These are phyloP conservation scores for Solenodon paradoxus DNA, from an alignment of 2,113 vertebrate genomes.

Conservation along the genomic window DNA sequence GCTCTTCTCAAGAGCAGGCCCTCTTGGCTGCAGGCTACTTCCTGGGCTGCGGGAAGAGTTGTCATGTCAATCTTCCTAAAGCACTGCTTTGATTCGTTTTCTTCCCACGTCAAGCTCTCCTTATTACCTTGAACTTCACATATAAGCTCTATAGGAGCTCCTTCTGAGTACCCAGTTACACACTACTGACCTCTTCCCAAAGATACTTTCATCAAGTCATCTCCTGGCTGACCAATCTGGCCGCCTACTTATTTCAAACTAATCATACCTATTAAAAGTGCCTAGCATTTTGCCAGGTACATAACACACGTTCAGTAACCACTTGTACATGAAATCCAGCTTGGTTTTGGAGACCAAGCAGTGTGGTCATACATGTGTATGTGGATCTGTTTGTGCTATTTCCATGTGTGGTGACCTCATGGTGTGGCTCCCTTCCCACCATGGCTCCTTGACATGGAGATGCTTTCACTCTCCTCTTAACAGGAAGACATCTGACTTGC, in stretches of 20 bases:
- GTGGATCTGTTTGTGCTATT: background rate
- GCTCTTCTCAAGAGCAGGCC: background rate
- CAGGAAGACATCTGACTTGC: background rate
- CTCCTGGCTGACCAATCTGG: background rate
- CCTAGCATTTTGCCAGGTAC: background rate
- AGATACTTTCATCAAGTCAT: background rate
- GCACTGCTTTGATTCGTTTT: background rate
- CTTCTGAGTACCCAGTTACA: background rate
- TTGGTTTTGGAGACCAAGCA: background rate
- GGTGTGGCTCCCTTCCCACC: background rate
- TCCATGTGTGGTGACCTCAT: background rate
- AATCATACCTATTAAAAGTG: background rate
- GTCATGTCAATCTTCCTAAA: background rate
- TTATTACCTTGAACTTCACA: background rate
- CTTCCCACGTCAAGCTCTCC: background rate
- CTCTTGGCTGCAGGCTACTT: background rate
- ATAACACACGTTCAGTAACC: background rate
- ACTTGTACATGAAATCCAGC: background rate
- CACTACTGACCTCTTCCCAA: background rate
- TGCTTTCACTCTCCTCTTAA: background rate
- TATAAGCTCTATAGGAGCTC: background rate
- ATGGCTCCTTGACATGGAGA: background rate
- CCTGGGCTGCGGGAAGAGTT: background rate
- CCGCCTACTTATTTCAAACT: background rate
- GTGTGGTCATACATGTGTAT: accelerated